Conservation (phyloP, 2,113 vertebrate species). For the Montifringilla adamsi region DNA sequence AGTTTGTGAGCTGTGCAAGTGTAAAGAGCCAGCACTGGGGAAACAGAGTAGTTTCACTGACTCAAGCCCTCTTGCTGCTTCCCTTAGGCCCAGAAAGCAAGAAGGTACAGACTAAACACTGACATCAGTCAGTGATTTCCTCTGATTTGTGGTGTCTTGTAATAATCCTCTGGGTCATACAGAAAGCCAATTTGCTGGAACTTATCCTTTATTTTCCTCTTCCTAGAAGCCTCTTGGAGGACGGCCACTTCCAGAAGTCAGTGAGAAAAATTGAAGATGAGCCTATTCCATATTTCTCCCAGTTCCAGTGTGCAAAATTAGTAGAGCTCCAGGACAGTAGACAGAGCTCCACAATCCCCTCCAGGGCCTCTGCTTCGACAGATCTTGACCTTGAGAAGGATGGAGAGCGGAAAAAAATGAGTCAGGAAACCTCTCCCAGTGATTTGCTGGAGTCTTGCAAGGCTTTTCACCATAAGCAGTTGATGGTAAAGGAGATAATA, state of each 20-base stretch:
- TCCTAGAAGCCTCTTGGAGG: conserved; percentile 80
- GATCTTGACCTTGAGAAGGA: background rate
- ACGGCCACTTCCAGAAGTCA: conserved; percentile 73
- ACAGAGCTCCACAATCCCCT: background rate
- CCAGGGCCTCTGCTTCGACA: background rate
- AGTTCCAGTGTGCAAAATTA: conserved; percentile 50
- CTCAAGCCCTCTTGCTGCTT: background rate
- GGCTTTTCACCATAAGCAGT: background rate
- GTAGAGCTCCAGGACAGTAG: background rate
- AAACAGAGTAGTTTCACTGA: background rate
- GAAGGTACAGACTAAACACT: background rate
- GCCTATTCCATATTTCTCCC: conserved; percentile 78
- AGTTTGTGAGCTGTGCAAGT: background rate
- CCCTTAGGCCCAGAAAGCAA: background rate
- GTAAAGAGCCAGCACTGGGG: background rate
- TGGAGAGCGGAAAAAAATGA: background rate
- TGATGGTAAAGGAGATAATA: conserved; percentile 58
- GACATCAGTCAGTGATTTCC: background rate
- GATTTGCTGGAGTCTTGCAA: background rate
- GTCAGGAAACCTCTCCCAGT: background rate
- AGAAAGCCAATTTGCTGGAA: background rate
- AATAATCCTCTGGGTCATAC: background rate
- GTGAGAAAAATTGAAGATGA: conserved; percentile 64
- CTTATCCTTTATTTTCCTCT: background rate
- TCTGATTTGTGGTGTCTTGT: background rate